Evolutionary conservation across 2,888 invertebrate species (phyloP).

Genomic region (Acleris sparsana): DNA sequence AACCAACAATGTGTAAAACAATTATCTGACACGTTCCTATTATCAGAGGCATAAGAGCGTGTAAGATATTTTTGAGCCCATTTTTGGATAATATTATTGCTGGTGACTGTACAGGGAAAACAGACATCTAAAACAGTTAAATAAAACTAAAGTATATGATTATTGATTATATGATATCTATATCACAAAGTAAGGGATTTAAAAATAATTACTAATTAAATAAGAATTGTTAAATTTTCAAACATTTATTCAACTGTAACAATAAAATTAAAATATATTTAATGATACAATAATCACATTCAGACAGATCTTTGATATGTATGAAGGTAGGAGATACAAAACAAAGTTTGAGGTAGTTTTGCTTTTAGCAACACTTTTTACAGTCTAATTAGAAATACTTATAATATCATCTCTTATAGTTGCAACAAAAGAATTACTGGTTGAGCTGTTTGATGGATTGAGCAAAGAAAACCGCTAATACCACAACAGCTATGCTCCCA

Average conservation of each 20-base stretch:
- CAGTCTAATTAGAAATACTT: too few relatives aligned
- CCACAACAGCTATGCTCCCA: conserved; percentile 63
- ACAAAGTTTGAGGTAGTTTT: conserved; percentile 24
- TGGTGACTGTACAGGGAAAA: too few relatives aligned
- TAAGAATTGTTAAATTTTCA: neutral
- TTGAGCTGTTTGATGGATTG: conserved; percentile 64
- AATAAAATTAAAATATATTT: conserved; percentile 19
- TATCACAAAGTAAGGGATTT: too few relatives aligned
- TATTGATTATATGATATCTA: too few relatives aligned
- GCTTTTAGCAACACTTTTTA: neutral
- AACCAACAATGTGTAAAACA: too few relatives aligned
- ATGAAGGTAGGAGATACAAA: conserved; percentile 5
- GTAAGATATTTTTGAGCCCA: too few relatives aligned
- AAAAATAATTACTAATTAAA: neutral
- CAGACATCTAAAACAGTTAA: too few relatives aligned
- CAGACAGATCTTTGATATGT: conserved; percentile 24
- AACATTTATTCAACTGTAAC: conserved; percentile 31
- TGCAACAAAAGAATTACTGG: conserved; percentile 16
- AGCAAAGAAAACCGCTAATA: conserved; percentile 63
- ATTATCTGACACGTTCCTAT: too few relatives aligned
- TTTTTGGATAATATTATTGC: too few relatives aligned
- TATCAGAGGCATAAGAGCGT: too few relatives aligned
- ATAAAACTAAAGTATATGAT: too few relatives aligned
- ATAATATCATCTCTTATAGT: too few relatives aligned
- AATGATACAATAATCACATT: conserved; percentile 14